phyloP scores from a whole-genome alignment of 2,797 vertebrate species.

The Furcifer pardalis region DNA sequence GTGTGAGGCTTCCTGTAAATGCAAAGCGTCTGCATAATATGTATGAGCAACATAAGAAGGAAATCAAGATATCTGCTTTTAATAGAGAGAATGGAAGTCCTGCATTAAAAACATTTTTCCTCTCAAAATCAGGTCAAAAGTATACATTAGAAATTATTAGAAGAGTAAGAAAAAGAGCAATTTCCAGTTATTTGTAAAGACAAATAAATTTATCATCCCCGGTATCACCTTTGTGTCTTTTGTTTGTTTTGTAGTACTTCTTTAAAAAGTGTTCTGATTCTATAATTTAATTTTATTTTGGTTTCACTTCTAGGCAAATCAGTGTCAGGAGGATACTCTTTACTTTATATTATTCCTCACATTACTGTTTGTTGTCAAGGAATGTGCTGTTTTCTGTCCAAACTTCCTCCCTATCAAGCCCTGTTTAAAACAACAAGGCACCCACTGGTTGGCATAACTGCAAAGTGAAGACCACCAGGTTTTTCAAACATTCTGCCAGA shows the following conservation, averaged over 20 bases:
- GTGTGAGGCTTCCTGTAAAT: neutral
- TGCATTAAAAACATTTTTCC: neutral
- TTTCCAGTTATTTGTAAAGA: neutral
- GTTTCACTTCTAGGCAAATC: neutral
- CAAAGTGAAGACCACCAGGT: too few species aligned
- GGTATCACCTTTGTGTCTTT: neutral
- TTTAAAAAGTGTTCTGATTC: neutral
- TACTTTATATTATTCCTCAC: neutral
- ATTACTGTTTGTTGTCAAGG: too few species aligned
- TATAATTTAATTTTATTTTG: neutral
- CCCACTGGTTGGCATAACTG: too few species aligned
- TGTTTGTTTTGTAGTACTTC: neutral
- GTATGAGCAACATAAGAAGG: neutral
- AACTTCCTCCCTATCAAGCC: too few species aligned
- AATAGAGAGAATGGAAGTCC: neutral
- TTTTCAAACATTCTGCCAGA: too few species aligned
- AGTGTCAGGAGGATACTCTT: constrained; percentile 6
- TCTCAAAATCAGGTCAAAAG: neutral
- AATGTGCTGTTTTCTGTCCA: too few species aligned
- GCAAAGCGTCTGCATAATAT: constrained; percentile 42
- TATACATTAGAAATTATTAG: neutral
- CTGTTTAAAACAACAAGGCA: too few species aligned
- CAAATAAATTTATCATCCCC: neutral
- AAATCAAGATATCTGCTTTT: neutral
- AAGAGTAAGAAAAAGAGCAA: neutral